Percentiles rank a stretch among this genome's conserved stretches.
Evolutionary conservation across 2,888 invertebrate species (phyloP).

Genomic region (Tribolium freemani): DNA sequence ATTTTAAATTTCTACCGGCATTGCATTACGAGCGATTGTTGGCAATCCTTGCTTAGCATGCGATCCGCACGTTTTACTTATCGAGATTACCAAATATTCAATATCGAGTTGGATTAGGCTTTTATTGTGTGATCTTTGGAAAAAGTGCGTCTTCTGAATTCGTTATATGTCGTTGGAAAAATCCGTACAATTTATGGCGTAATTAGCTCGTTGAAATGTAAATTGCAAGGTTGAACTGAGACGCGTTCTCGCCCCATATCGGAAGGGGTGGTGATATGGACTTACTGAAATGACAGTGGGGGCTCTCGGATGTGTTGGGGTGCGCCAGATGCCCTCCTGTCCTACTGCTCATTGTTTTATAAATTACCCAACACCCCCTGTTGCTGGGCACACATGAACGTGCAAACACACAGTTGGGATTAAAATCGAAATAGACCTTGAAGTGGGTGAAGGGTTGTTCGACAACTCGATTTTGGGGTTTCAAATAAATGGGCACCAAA

Average conservation of each 20-base stretch:
- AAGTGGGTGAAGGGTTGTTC: slow-evolving; percentile 14
- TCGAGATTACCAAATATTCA: slow-evolving; percentile 59
- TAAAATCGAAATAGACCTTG: slow-evolving; percentile 27
- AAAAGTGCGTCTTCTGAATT: slow-evolving; percentile 29
- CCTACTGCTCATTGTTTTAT: slow-evolving; percentile 52
- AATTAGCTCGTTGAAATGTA: slow-evolving; percentile 42
- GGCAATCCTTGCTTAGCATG: slow-evolving; percentile 54
- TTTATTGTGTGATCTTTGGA: slow-evolving; percentile 56
- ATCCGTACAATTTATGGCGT: slow-evolving; percentile 21
- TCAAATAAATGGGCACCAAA: not conserved
- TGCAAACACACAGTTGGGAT: slow-evolving; percentile 27
- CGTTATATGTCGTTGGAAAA: slow-evolving; percentile 20
- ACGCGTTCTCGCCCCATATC: slow-evolving; percentile 50
- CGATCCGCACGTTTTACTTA: slow-evolving; percentile 55
- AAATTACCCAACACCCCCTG: slow-evolving; percentile 51
- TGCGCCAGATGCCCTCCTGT: slow-evolving; percentile 52
- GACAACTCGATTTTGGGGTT: slow-evolving; percentile 8
- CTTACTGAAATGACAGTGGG: slow-evolving; percentile 53
- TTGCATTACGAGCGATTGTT: slow-evolving; percentile 54
- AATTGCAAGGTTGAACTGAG: slow-evolving; percentile 44
- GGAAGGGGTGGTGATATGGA: slow-evolving; percentile 44
- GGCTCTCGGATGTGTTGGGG: slow-evolving; percentile 45
- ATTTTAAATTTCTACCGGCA: slow-evolving; percentile 54
- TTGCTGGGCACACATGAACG: slow-evolving; percentile 42
- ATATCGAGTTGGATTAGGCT: slow-evolving; percentile 59